Base-by-base conservation (phyloP, 2,797 vertebrate genomes). In the Tokudaia muenninki region DNA sequence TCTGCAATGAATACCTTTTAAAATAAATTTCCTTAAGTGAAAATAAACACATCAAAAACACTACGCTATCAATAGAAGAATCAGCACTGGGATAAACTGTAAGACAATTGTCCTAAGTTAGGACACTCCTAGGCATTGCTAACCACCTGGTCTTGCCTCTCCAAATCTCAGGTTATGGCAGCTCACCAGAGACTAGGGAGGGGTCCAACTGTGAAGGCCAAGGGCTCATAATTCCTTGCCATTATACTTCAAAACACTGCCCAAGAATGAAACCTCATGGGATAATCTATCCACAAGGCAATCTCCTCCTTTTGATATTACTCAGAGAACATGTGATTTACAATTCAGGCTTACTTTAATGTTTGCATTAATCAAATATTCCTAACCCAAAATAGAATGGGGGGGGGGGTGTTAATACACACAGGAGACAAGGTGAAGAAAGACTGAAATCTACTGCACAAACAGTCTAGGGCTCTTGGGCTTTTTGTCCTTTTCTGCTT, bases 11-110 rank as follows among this genome's bases (percentile, higher is more conserved):
- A 19, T 94, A 24, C 24, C 67, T 79, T 89, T 80, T 75, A 77
- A 82, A 96, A 81, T 86, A 50, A 47, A 61, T 44, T 74, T 70
- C 41, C 63, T 91, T 41, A 70, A 82, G 52, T 52, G n/a, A 57
- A 95, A 89, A 94, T 17, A 9, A 90, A 29, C 9, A 90, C 79
- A 87, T 1, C 44, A 8, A 78, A 96, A 86, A 81, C 9, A n/a
- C 29, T 37, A 63, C 6, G 14, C 19, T 44, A 82, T 65, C 34
- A 72, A 24, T 2, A 70, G 26, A 13, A 80, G 14, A 79, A 24
- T 5, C 6, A 10, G 70, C 22, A 17, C 26, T 59, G 5, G 8
- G 5, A 29, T 26, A 21, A 50, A 86, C 52, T 9, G 9, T 79
- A 37, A 19, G 44, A 63, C 87, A 75, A 87, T 0, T 52, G 13